Evolutionary conservation across 2,113 vertebrate genomes (phyloP).

Genomic region (Delphinus delphis): DNA sequence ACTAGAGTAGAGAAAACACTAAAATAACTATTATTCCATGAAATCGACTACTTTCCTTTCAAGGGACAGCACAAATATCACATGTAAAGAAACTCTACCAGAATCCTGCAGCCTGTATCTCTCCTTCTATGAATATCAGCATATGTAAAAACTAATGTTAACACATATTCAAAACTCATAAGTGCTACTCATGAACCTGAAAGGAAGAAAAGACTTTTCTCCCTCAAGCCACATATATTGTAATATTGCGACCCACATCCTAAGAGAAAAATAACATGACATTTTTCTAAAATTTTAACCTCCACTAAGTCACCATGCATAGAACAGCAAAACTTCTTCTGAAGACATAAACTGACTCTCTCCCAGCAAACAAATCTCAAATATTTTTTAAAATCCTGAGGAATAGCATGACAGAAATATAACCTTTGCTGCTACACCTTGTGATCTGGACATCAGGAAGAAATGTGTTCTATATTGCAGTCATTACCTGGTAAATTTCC

Average conservation of each 20-base stretch:
- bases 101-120: neutral
- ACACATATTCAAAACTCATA: neutral
- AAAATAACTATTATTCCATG: neutral
- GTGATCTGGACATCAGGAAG: neutral
- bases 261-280: neutral
- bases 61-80: neutral
- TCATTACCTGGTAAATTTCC: neutral
- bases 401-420: neutral
- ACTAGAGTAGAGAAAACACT: neutral
- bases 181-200: neutral
- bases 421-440: neutral
- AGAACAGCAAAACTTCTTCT: neutral
- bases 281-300: neutral
- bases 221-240: neutral
- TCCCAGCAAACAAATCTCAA: neutral
- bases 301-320: neutral
- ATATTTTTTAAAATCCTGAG: neutral
- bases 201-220: neutral
- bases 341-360: neutral
- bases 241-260: neutral
- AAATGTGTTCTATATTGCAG: neutral
- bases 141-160: slow-evolving; percentile 6
- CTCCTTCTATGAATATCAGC: neutral
- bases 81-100: neutral
- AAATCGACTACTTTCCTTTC: neutral